These are phyloP conservation scores for Linnaemya tessellans DNA, from an alignment of 2,888 invertebrate genomes.

Conservation along the genomic window DNA sequence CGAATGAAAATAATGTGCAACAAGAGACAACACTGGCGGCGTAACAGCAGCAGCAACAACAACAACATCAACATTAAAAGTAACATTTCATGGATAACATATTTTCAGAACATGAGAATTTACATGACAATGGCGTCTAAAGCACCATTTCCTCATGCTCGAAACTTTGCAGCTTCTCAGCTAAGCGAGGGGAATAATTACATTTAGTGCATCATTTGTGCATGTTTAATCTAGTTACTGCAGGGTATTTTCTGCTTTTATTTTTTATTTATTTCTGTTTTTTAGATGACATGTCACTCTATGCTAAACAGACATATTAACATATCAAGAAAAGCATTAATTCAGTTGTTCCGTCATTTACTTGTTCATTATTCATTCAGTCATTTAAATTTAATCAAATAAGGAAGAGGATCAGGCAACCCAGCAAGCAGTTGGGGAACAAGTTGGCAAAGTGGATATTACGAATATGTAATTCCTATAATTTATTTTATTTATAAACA, in stretches of 20 bases:
- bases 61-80: conserved; percentile 9
- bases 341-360: conserved; percentile 21
- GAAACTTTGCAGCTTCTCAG: neutral
- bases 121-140: conserved; percentile 16
- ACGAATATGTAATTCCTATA: too few species aligned
- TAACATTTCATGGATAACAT: conserved; percentile 26
- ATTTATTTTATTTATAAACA: too few species aligned
- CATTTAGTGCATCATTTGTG: conserved; percentile 16
- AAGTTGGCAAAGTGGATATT: neutral
- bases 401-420: neutral
- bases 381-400: conserved; percentile 37
- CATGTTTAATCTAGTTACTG: conserved; percentile 35
- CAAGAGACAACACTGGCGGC: conserved; percentile 30
- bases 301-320: conserved; percentile 59
- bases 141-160: neutral
- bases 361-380: conserved; percentile 41
- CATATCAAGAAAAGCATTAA: conserved; percentile 58
- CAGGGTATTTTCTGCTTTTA: conserved; percentile 6
- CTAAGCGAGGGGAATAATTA: conserved; percentile 3
- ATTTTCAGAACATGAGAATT: conserved; percentile 36
- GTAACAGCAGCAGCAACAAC: conserved; percentile 15
- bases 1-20: conserved; percentile 47
- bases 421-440: neutral
- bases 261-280: neutral
- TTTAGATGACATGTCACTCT: conserved; percentile 50